Evolutionary conservation across 1,140 invertebrate species (phyloP).

Genomic region (Vanessa tameamea): DNA sequence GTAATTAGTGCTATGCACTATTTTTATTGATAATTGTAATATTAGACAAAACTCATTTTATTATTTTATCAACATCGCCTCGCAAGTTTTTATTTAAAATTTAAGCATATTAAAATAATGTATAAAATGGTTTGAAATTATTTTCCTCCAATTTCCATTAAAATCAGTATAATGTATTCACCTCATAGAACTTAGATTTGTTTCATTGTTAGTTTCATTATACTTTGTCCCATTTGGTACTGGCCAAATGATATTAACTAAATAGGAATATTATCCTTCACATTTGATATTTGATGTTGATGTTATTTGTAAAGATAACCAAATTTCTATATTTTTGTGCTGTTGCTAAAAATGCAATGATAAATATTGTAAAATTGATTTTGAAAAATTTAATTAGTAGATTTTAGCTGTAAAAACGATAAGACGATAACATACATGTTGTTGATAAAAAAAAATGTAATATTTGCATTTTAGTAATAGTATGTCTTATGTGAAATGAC

Average conservation of each 20-base stretch:
- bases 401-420: background rate
- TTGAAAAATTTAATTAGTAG: background rate
- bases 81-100: background rate
- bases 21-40: background rate
- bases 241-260: background rate
- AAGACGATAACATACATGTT: background rate
- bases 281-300: background rate
- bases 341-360: conserved; percentile 6
- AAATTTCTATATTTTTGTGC: background rate
- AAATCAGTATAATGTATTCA: background rate
- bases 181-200: conserved; percentile 7
- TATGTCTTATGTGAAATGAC: background rate
- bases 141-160: background rate
- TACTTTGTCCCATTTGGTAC: background rate
- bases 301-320: background rate
- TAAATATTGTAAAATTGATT: background rate
- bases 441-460: background rate
- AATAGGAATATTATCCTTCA: background rate
- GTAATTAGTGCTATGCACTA: background rate
- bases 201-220: background rate
- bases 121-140: conserved; percentile 3
- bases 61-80: background rate
- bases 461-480: conserved; percentile 16
- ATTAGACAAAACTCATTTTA: background rate
- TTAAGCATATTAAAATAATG: background rate